phyloP scores from a whole-genome alignment of 2,888 invertebrate genomes.

The Caradrina kadenii region DNA sequence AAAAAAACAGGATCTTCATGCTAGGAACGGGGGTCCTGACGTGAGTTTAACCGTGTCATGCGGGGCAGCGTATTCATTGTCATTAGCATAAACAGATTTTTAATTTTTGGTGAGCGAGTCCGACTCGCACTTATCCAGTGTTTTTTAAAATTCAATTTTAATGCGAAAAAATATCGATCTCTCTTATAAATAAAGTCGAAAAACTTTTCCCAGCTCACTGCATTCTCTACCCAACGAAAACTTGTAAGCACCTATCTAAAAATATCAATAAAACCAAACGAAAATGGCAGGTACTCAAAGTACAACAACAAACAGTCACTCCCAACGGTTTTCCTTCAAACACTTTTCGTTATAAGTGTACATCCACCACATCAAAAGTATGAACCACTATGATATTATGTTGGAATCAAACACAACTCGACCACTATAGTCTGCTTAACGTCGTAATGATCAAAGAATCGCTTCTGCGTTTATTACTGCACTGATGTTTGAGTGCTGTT shows the following conservation, averaged over 20 bases:
- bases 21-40: no score
- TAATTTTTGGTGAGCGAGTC: no score
- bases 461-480: slow-evolving; percentile 47
- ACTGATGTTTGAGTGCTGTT: slow-evolving; percentile 41
- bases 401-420: slow-evolving; percentile 25
- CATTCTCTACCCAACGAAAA: background rate
- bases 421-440: slow-evolving; percentile 29
- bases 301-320: slow-evolving; percentile 9
- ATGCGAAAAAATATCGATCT: no score
- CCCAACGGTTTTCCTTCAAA: slow-evolving; percentile 10
- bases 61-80: no score
- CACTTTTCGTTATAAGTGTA: background rate
- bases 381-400: slow-evolving; percentile 19
- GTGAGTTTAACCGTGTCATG: no score
- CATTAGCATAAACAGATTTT: no score
- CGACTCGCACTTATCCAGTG: no score
- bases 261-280: background rate
- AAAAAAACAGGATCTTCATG: no score
- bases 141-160: no score
- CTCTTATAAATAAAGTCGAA: background rate
- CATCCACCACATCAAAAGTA: slow-evolving; percentile 50
- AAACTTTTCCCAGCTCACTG: background rate
- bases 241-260: background rate
- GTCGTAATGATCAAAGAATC: slow-evolving; percentile 50
- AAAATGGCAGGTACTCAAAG: background rate